Base-by-base conservation (phyloP, 2,113 vertebrate genomes). In the Entomyzon cyanotis region DNA sequence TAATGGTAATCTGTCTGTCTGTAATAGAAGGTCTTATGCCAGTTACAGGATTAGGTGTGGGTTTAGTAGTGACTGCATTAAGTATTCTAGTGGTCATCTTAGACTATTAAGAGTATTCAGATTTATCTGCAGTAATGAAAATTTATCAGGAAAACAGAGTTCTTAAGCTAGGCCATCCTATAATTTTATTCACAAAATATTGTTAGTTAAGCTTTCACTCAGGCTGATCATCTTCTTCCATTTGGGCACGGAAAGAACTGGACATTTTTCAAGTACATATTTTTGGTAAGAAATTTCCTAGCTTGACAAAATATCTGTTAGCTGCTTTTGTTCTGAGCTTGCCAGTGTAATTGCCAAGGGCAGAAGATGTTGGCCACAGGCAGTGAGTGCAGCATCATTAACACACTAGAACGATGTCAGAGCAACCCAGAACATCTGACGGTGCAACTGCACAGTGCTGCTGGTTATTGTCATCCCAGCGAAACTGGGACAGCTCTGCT, bases 1-100 rank as follows among this genome's bases (percentile, higher is more conserved):
- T 15, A 21, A 20, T 58, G 15, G 12, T 60, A 11, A n/a, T 58
- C 49, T 41, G 11, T 27, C 12, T 71, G 4, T 31, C 59, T 56
- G 1, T 37, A 39, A 14, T 18, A n/a, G 18, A 44, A 41, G 42
- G 46, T 62, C 5, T 64, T 20, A 19, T 0, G 1, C 20, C 55
- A 62, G 30, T 33, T 42, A 5, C 13, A 37, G 68, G 42, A 33
- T 44, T 35, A 28, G 56, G 12, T 39, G 11, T 52, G 0, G 2
- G 7, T 68, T 19, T 71, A 10, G 11, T 2, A 67, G 14, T 30
- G 31, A 67, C 42, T 75, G 6, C 23, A 20, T 44, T 6, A 39
- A 31, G n/a, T 37, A 10, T 52, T 63, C 25, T 16, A 6, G 13
- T 22, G 42, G 20, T 53, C 59, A 65, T 8, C 18, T 17, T 14